Evolutionary conservation across 2,113 vertebrate species (phyloP), one percentile per base, ranked within the genome.

Genomic region (Penelope pileata): DNA sequence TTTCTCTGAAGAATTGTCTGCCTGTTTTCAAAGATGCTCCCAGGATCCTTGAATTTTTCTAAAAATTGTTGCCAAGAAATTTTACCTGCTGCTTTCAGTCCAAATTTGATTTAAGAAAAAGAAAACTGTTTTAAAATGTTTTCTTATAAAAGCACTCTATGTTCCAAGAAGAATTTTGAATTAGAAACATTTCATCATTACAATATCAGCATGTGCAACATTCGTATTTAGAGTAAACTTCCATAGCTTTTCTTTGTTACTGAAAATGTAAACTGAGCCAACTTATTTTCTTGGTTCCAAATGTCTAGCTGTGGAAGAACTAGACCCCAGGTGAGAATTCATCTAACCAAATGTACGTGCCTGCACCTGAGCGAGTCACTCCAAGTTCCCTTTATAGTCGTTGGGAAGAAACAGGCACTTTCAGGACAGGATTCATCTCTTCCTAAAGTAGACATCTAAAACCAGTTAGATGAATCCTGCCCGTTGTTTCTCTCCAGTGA

Each of bases 41-140:
- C 69, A 69, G 70, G 58, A 51, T 93, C 86, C 36, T 26, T 9
- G 54, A 97, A 60, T 18, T 88, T 95, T 34, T 96, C 89, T 76
- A 97, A 86, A 91, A 98, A 98, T 50, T 96, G 60, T 53, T 97
- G 96, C 97, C 97, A 98, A 4, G 75, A 75, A 86, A 97, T 94
- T 73, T 58, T 97, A 54, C 73, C 81, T 40, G 93, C 95, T 75
- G 92, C 63, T 95, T 78, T 96, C 60, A 98, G 68, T 42, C 94
- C 93, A 85, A 97, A 96, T 29, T 97, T 98, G 73, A 73, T 90
- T 83, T 84, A 45, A 60, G 17, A 30, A 26, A 62, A 23, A 62
- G 11, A 27, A 27, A 56, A 81, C 1, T 7, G 5, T 29, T 60
- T 88, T 29, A 51, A 47, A 82, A 81, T 5, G 12, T 12, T 85